A percentile compares a stretch with the other conserved stretches of the same genome.
phyloP scores from a whole-genome alignment of 2,797 vertebrate species.

The Sphenodon punctatus region DNA sequence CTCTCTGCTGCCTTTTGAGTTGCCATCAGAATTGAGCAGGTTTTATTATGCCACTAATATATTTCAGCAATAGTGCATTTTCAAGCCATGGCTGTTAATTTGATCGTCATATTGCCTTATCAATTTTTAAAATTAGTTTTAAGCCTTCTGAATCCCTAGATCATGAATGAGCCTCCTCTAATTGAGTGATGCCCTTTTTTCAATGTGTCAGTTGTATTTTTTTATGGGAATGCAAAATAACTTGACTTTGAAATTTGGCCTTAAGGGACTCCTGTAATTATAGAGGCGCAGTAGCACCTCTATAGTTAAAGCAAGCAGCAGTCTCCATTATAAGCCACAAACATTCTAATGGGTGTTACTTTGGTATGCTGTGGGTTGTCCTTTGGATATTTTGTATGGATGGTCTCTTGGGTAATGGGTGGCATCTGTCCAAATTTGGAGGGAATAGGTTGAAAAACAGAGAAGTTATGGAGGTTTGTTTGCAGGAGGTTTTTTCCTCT shows the following conservation, averaged over 20 bases:
- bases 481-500: no score
- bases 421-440: no score
- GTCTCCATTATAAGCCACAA: no score
- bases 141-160: neutral
- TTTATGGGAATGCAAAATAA: conserved; percentile 49
- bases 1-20: neutral
- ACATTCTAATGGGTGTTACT: no score
- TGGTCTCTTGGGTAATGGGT: no score
- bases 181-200: conserved; percentile 28
- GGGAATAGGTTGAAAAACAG: no score
- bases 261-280: conserved; percentile 44
- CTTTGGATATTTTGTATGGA: no score
- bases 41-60: neutral
- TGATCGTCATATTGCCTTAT: neutral
- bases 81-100: conserved; percentile 1
- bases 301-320: no score
- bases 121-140: conserved; percentile 44
- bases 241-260: conserved; percentile 30
- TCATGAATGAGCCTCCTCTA: conserved; percentile 7
- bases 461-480: no score
- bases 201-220: conserved; percentile 19
- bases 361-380: no score
- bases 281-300: no score
- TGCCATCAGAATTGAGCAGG: neutral
- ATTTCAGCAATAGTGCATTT: neutral